A percentile compares a stretch with the other conserved stretches of the same genome.
These are phyloP conservation scores for Papilio dardanus DNA, from an alignment of 1,140 invertebrate species.

Conservation along the genomic window DNA sequence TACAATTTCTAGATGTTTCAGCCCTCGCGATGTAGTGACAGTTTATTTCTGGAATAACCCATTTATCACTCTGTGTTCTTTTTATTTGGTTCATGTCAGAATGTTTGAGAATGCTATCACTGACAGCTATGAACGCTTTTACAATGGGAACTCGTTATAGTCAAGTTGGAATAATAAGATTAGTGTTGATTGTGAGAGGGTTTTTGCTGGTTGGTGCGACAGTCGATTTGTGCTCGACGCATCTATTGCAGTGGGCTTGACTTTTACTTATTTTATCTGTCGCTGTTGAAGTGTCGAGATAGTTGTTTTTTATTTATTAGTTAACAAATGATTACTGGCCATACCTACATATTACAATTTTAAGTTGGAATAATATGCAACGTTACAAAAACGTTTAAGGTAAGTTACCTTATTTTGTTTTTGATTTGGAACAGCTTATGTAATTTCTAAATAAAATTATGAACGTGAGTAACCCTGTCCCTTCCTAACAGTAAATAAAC, in stretches of 20 bases:
- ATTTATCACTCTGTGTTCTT: background rate
- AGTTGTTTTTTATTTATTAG: background rate
- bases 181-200: slow-evolving; percentile 30
- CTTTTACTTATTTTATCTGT: slow-evolving; percentile 18
- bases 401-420: background rate
- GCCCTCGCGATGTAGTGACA: background rate
- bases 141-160: slow-evolving; percentile 37
- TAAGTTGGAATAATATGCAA: background rate
- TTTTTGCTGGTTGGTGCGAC: slow-evolving; percentile 26
- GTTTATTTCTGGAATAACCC: background rate
- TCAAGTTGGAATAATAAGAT: slow-evolving; percentile 36
- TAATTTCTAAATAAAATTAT: background rate
- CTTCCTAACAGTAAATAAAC: slow-evolving; percentile 36
- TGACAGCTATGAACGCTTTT: slow-evolving; percentile 28
- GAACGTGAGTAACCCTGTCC: background rate
- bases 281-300: background rate
- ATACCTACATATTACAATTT: background rate
- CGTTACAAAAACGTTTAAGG: background rate
- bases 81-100: background rate
- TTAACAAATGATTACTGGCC: background rate
- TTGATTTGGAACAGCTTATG: background rate
- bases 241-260: slow-evolving; percentile 9
- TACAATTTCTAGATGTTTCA: slow-evolving; percentile 1
- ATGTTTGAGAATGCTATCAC: slow-evolving; percentile 24
- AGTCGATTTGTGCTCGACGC: slow-evolving; percentile 1